These are phyloP conservation scores for Ceratina calcarata DNA, from an alignment of 1,140 invertebrate genomes.

Conservation along the genomic window DNA sequence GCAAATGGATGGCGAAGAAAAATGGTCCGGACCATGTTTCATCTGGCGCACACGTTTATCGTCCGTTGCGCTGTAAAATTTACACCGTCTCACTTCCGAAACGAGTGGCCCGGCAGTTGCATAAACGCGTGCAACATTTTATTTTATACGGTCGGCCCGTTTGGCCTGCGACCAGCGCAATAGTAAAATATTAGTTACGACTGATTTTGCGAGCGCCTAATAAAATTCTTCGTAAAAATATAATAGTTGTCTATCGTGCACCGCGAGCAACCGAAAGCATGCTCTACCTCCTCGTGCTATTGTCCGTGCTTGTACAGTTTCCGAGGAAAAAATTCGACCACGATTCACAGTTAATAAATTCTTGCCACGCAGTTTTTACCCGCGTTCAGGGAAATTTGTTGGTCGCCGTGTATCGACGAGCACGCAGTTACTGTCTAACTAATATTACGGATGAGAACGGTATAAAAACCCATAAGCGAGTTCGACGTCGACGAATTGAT, in stretches of 20 bases:
- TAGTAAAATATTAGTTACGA: conserved; percentile 72
- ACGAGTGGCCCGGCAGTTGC: conserved; percentile 62
- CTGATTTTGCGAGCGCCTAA: conserved; percentile 69
- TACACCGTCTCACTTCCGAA: conserved; percentile 72
- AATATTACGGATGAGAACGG: conserved; percentile 29
- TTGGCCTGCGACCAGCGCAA: conserved; percentile 41
- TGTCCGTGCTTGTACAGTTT: neutral
- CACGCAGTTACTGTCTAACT: conserved; percentile 39
- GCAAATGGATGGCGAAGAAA: conserved; percentile 66
- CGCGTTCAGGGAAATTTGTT: conserved; percentile 60
- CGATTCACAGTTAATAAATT: conserved; percentile 75
- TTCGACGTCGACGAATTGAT: neutral
- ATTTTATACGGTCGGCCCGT: conserved; percentile 53
- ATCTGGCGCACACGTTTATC: conserved; percentile 68
- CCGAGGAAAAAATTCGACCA: neutral
- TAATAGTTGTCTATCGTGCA: conserved; percentile 38
- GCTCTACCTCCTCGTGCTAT: neutral
- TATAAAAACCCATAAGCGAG: conserved; percentile 43
- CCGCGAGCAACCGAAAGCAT: no score
- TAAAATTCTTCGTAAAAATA: conserved; percentile 69
- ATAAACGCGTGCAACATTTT: conserved; percentile 69
- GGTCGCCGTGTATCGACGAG: conserved; percentile 60
- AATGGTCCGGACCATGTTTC: conserved; percentile 66
- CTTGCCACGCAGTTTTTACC: conserved; percentile 59
- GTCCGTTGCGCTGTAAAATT: conserved; percentile 66